A percentile compares a stretch with the other conserved stretches of the same genome.
Conservation (phyloP, 2,888 invertebrate genomes). For the Ophonus ardosiacus region DNA sequence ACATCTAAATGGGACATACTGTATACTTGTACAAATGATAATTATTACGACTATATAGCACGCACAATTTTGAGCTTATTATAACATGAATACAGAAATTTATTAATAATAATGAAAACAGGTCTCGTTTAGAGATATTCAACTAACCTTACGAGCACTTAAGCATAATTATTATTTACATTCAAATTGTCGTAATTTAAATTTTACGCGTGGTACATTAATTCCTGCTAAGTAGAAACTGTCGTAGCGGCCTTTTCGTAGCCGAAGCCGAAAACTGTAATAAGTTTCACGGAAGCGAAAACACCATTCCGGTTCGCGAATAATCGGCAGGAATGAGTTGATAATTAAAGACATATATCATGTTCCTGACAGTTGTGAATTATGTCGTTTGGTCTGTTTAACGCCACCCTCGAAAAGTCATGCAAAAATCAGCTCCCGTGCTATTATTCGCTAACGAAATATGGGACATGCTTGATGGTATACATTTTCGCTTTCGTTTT, state of each 20-base stretch:
- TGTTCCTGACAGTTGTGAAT: slow-evolving; percentile 57
- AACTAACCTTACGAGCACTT: neutral
- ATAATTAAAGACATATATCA: slow-evolving; percentile 63
- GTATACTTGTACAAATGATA: too few species aligned
- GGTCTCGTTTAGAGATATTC: neutral
- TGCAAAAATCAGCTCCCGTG: slow-evolving; percentile 13
- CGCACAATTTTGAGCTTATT: neutral
- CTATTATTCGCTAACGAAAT: slow-evolving; percentile 28
- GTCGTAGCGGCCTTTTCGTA: slow-evolving; percentile 1
- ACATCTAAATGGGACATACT: too few species aligned
- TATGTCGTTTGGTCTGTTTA: slow-evolving; percentile 59
- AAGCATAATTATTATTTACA: slow-evolving; percentile 24
- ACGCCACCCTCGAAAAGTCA: slow-evolving; percentile 43
- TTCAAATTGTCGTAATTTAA: slow-evolving; percentile 28
- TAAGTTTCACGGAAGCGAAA: slow-evolving; percentile 22
- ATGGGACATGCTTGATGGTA: neutral
- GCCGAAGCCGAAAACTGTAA: slow-evolving; percentile 36
- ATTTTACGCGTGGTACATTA: slow-evolving; percentile 15
- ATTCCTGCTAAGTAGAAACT: slow-evolving; percentile 37
- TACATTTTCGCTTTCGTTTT: neutral
- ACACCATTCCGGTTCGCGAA: neutral
- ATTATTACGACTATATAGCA: neutral
- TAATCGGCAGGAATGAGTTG: slow-evolving; percentile 61
- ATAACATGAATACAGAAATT: neutral
- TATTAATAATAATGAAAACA: neutral